phyloP scores from a whole-genome alignment of 2,113 vertebrate genomes.

The Pitta sordida region DNA sequence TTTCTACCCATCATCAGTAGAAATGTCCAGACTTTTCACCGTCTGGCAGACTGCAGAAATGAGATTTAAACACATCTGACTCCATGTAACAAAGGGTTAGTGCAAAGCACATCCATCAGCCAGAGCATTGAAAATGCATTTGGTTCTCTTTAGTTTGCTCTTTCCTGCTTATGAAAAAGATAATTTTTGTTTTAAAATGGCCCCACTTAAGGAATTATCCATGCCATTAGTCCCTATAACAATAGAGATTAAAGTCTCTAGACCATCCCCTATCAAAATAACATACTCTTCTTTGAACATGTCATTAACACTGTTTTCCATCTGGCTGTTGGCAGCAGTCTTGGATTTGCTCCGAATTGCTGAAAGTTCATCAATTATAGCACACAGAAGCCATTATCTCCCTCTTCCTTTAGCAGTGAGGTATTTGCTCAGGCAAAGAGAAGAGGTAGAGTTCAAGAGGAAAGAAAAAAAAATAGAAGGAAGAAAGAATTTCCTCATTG shows the following conservation, averaged over 20 bases:
- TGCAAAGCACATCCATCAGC: conserved; percentile 31
- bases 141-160: conserved; percentile 27
- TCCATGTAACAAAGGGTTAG: background rate
- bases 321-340: conserved; percentile 63
- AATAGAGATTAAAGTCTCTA: conserved; percentile 66
- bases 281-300: conserved; percentile 65
- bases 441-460: conserved; percentile 13
- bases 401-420: conserved; percentile 20
- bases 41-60: background rate
- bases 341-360: conserved; percentile 58
- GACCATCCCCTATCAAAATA: conserved; percentile 60
- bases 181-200: conserved; percentile 67
- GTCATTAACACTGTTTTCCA: conserved; percentile 69
- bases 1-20: background rate
- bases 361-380: conserved; percentile 67
- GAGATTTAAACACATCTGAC: conserved; percentile 35
- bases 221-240: conserved; percentile 56
- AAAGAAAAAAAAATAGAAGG: background rate
- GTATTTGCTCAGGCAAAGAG: conserved; percentile 25
- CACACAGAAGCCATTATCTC: conserved; percentile 66
- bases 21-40: background rate
- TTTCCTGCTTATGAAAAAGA: conserved; percentile 53
- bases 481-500: background rate
- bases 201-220: conserved; percentile 57
- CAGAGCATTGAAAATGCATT: conserved; percentile 41